Percentiles rank a stretch among this genome's conserved stretches.
Evolutionary conservation across 2,113 vertebrate genomes (phyloP).

Genomic region (Ptilorrhoa leucosticta): DNA sequence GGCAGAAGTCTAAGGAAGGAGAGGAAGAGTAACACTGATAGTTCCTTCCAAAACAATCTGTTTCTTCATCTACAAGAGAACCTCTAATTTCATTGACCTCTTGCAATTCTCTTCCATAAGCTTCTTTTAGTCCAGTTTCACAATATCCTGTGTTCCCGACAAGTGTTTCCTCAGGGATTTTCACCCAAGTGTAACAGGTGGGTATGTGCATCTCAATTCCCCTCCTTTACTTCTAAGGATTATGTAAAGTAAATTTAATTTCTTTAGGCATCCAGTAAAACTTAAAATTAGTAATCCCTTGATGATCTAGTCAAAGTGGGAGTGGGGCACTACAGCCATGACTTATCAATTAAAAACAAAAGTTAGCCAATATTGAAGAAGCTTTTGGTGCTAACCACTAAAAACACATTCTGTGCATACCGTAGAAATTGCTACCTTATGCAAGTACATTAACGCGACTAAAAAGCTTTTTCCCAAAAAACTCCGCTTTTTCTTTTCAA

Average conservation of each 20-base stretch:
- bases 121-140: not conserved
- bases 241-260: not conserved
- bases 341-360: not conserved
- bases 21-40: not conserved
- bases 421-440: not conserved
- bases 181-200: not conserved
- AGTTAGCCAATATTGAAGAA: not conserved
- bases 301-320: not conserved
- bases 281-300: not conserved
- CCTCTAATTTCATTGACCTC: not conserved
- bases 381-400: not conserved
- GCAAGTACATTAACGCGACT: not conserved
- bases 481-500: not conserved
- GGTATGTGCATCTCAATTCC: not conserved
- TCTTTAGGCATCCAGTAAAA: not conserved
- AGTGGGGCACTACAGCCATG: not conserved
- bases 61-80: not conserved
- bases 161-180: not conserved
- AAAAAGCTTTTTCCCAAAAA: not conserved
- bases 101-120: not conserved
- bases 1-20: not conserved
- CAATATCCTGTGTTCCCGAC: not conserved
- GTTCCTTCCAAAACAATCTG: no score
- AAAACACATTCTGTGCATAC: not conserved
- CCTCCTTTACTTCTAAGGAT: not conserved